phyloP scores from a whole-genome alignment of 2,797 vertebrate species.

The Manis pentadactyla region DNA sequence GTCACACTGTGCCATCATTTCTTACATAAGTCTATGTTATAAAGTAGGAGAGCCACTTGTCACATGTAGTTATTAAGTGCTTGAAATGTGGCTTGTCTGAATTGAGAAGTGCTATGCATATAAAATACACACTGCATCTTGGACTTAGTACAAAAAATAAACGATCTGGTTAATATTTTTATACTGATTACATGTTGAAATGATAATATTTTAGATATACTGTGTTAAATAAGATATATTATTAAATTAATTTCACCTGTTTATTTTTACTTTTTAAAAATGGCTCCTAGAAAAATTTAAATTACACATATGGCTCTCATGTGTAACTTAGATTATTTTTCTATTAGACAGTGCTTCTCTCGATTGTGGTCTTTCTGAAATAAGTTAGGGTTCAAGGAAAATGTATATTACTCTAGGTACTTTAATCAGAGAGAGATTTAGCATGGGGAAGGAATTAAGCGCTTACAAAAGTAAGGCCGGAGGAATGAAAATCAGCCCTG shows the following conservation, averaged over 20 bases:
- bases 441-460: conserved; percentile 9
- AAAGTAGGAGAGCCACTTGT: background rate
- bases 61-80: background rate
- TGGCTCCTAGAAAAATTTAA: conserved; percentile 11
- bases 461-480: background rate
- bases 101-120: background rate
- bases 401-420: background rate
- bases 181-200: background rate
- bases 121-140: background rate
- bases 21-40: background rate
- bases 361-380: background rate
- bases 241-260: background rate
- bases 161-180: background rate
- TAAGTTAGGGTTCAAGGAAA: conserved; percentile 50
- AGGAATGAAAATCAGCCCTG: background rate
- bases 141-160: background rate
- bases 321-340: background rate
- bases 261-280: conserved; percentile 22
- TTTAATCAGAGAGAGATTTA: conserved; percentile 53
- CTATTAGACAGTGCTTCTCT: background rate
- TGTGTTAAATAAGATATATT: background rate
- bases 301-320: background rate
- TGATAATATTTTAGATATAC: conserved; percentile 42
- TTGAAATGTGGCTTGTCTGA: background rate
- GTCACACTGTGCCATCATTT: background rate